Base-by-base conservation (phyloP, 2,888 invertebrate species). In the Hetaerina titia region DNA sequence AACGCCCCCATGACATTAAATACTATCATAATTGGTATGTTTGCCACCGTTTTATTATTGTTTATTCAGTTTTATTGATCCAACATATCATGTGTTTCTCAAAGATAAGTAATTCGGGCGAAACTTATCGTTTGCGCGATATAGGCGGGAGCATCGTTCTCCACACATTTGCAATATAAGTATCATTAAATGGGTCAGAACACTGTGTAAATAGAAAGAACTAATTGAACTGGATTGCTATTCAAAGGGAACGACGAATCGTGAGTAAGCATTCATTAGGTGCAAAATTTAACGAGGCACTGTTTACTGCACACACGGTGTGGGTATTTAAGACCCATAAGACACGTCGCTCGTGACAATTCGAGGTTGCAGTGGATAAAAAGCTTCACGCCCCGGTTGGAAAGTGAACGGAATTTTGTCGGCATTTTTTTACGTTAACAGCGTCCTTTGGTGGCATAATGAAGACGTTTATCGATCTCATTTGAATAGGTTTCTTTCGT, bases 381-480 rank as follows among this genome's bases (percentile, higher is more conserved):
- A 6, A n/a, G 31, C 81, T 81, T 31, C 13, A 31, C 81, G 31
- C 81, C 4, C 31, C 8, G 81, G 81, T 81, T 11, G 81, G 15
- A 31, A 25, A 81, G 81, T 13, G 31, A 31, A 81, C 31, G 81
- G 81, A 81, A 81, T 81, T 13, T 31, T 25, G 81, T 31, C 31
- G 31, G 81, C 7, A 17, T 81, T 7, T 69, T 69, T 81, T 81
- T 81, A 31, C 31, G 2, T 31, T n/a, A 81, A 31, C 81, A 31
- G 25, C 31, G 81, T 81, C 31, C 56, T 22, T n/a, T 56, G n/a
- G 45, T 69, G 19, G 64, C 69, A 69, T 92, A 92, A 92, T 92
- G 45, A 92, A 92, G 92, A 92, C 92, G 64, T 92, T 92, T 56
- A 92, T 92, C 92, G 69, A 6, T 57, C 69, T 74, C 69, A 74